These are phyloP conservation scores for Acanthoscelides obtectus DNA, from an alignment of 2,888 invertebrate species.

Conservation along the genomic window DNA sequence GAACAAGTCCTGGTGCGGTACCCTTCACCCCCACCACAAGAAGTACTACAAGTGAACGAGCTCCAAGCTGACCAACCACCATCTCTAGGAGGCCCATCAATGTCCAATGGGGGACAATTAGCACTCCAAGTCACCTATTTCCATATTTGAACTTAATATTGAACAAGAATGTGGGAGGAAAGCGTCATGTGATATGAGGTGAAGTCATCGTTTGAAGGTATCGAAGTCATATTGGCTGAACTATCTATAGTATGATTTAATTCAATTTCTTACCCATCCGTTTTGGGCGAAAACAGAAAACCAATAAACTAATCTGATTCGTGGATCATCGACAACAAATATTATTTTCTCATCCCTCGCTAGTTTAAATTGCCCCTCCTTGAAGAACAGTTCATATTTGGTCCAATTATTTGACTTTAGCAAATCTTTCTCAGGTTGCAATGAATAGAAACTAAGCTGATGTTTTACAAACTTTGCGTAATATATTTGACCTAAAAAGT, in stretches of 20 bases:
- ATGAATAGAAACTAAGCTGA: background rate
- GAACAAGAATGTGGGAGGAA: background rate
- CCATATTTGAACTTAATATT: background rate
- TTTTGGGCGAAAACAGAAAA: constrained; percentile 45
- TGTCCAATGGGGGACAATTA: constrained; percentile 52
- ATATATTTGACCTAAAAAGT: constrained; percentile 15
- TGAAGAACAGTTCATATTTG: constrained; percentile 41
- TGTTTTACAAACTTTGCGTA: constrained; percentile 11
- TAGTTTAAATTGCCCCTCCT: constrained; percentile 40
- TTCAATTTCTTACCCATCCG: constrained; percentile 14
- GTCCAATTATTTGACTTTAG: constrained; percentile 42
- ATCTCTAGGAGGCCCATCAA: constrained; percentile 51
- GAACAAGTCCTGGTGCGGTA: constrained; percentile 50
- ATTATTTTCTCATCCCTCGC: constrained; percentile 41
- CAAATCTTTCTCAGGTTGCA: background rate
- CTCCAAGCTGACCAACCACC: constrained; percentile 59
- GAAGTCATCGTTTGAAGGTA: too few relatives aligned
- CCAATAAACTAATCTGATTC: constrained; percentile 49
- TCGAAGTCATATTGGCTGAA: too few relatives aligned
- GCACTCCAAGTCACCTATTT: constrained; percentile 50
- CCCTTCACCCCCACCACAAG: constrained; percentile 54
- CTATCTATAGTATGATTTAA: too few relatives aligned
- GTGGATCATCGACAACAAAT: constrained; percentile 39
- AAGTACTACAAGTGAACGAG: constrained; percentile 53
- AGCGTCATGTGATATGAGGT: too few relatives aligned